Percentiles rank a stretch among this genome's conserved stretches.
phyloP scores from a whole-genome alignment of 1,140 invertebrate species.

The Galleria mellonella region DNA sequence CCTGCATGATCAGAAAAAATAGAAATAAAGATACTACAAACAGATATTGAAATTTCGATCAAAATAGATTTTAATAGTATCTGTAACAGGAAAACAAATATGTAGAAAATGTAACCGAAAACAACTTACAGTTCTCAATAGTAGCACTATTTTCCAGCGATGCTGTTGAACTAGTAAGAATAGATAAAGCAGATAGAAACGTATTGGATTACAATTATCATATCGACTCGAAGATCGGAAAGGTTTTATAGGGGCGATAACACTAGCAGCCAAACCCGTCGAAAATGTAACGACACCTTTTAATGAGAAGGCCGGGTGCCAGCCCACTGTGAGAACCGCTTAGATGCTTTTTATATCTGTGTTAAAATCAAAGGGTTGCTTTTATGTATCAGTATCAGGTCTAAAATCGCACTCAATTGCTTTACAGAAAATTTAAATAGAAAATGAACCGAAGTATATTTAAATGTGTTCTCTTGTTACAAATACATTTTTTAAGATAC shows the following conservation, averaged over 20 bases:
- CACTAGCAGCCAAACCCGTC: conserved; percentile 43
- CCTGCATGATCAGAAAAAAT: no score
- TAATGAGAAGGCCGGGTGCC: conserved; percentile 45
- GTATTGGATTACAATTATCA: conserved; percentile 65
- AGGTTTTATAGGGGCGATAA: conserved; percentile 56
- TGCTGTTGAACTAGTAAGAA: conserved; percentile 23
- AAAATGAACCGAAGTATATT: background rate
- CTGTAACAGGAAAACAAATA: no score
- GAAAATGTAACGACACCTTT: conserved; percentile 53
- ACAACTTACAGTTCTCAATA: background rate
- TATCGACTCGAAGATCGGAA: conserved; percentile 50
- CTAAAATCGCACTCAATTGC: no score
- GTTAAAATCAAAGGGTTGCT: conserved; percentile 34
- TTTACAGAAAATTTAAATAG: no score
- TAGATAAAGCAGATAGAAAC: conserved; percentile 42
- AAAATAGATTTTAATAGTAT: no score
- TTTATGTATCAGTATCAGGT: conserved; percentile 14
- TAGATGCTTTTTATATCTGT: conserved; percentile 33
- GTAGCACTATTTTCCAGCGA: background rate
- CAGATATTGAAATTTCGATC: no score
- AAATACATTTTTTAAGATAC: background rate
- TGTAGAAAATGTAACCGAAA: no score
- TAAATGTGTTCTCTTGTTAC: conserved; percentile 5
- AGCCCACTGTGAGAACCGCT: conserved; percentile 37
- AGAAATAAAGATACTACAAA: no score